Evolutionary conservation across 2,888 invertebrate genomes (phyloP).

Genomic region (Dusona sp.): DNA sequence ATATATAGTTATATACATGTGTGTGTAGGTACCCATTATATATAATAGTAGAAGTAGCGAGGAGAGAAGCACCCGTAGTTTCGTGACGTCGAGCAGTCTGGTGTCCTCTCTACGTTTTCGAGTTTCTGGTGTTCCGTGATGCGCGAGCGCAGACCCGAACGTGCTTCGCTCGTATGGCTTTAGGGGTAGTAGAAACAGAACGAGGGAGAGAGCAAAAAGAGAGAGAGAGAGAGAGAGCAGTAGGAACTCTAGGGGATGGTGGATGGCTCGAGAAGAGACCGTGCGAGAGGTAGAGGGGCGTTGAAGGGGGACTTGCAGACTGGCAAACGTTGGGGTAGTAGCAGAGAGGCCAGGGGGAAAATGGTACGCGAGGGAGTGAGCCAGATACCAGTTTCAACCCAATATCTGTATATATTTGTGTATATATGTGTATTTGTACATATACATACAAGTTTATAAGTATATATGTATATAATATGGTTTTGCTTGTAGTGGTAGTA

Average conservation of each 20-base stretch:
- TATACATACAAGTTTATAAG: neutral
- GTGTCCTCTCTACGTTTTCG: slow-evolving; percentile 46
- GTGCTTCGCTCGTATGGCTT: slow-evolving; percentile 65
- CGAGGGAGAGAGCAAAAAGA: slow-evolving; percentile 37
- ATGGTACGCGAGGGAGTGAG: slow-evolving; percentile 60
- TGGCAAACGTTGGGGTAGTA: slow-evolving; percentile 61
- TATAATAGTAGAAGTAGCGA: slow-evolving; percentile 35
- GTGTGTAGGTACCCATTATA: slow-evolving; percentile 19
- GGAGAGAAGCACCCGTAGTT: slow-evolving; percentile 59
- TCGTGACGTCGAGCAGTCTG: slow-evolving; percentile 67
- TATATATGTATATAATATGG: slow-evolving; percentile 25
- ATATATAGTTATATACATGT: neutral
- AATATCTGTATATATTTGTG: slow-evolving; percentile 31
- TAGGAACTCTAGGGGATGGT: slow-evolving; percentile 25
- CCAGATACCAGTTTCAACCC: slow-evolving; percentile 51
- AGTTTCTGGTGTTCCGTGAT: slow-evolving; percentile 38
- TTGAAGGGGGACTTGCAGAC: slow-evolving; percentile 65
- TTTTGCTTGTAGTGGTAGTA: slow-evolving; percentile 59
- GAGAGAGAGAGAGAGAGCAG: slow-evolving; percentile 35
- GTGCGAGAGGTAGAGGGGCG: slow-evolving; percentile 59
- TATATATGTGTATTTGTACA: neutral
- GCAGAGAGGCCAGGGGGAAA: slow-evolving; percentile 55
- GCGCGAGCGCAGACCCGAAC: slow-evolving; percentile 60
- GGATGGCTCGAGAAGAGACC: slow-evolving; percentile 57
- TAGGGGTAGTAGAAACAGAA: slow-evolving; percentile 56